phyloP scores from a whole-genome alignment of 1,140 invertebrate species.

The Marisa cornuarietis region DNA sequence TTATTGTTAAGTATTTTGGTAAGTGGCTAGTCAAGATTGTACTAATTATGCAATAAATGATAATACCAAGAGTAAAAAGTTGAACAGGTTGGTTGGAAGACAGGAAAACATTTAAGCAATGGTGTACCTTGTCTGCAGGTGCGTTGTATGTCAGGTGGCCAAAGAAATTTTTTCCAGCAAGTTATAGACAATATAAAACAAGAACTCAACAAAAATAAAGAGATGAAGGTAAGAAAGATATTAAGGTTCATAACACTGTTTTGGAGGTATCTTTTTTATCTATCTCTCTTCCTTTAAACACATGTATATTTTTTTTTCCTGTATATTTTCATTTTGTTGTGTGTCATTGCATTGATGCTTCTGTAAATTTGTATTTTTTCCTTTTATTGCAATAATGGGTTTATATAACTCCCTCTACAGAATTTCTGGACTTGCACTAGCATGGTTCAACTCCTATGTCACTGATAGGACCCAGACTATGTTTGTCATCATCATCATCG shows the following conservation, averaged over 20 bases:
- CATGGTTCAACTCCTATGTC: neutral
- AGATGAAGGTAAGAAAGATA: constrained; percentile 81
- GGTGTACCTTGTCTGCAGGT: constrained; percentile 42
- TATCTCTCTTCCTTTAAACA: neutral
- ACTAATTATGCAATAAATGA: too few relatives aligned
- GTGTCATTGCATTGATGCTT: neutral
- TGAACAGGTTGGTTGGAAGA: neutral
- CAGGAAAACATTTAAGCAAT: neutral
- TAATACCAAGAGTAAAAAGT: neutral
- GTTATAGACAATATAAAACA: constrained; percentile 93
- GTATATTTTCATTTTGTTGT: neutral
- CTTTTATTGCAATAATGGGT: constrained; percentile 6
- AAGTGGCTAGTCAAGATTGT: neutral
- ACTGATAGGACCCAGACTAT: too few relatives aligned
- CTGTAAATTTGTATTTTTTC: neutral
- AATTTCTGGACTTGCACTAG: neutral
- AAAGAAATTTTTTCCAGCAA: constrained; percentile 80
- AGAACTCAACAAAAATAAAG: constrained; percentile 96
- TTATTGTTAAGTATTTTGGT: neutral
- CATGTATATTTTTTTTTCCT: neutral
- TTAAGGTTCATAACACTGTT: too few relatives aligned
- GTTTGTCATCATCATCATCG: too few relatives aligned
- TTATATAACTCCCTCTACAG: neutral
- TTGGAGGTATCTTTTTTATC: neutral
- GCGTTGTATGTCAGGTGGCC: constrained; percentile 52